Conservation (phyloP, 2,797 vertebrate species). For the Hypotaenidia philippensis region DNA sequence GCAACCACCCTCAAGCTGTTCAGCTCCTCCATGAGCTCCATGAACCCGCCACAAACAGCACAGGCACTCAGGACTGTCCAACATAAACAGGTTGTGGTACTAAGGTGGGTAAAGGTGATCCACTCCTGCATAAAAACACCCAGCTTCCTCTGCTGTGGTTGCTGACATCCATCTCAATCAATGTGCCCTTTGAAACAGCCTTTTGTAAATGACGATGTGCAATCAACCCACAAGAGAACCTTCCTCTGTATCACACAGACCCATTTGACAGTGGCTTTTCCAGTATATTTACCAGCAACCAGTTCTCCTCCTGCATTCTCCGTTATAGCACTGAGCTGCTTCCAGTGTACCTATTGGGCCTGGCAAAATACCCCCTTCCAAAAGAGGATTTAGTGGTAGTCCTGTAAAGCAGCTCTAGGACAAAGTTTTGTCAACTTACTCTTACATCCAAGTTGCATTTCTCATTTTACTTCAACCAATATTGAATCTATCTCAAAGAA, state of each 20-base stretch:
- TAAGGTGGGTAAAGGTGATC: neutral
- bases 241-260: neutral
- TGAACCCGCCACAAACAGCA: neutral
- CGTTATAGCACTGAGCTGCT: neutral
- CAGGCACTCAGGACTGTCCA: neutral
- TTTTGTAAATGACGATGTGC: accelerated
- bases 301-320: neutral
- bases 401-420: accelerated
- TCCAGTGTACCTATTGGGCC: accelerated
- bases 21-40: neutral
- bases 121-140: neutral
- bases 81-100: neutral
- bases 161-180: neutral
- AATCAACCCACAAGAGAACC: neutral
- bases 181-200: neutral
- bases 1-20: neutral
- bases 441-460: neutral
- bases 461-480: neutral
- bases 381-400: neutral
- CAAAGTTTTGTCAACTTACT: neutral
- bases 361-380: neutral
- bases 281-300: too few species aligned
- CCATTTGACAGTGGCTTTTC: neutral
- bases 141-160: neutral
- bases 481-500: neutral